Evolutionary conservation across 2,797 vertebrate species (phyloP).

Genomic region (Malacoraja senta): DNA sequence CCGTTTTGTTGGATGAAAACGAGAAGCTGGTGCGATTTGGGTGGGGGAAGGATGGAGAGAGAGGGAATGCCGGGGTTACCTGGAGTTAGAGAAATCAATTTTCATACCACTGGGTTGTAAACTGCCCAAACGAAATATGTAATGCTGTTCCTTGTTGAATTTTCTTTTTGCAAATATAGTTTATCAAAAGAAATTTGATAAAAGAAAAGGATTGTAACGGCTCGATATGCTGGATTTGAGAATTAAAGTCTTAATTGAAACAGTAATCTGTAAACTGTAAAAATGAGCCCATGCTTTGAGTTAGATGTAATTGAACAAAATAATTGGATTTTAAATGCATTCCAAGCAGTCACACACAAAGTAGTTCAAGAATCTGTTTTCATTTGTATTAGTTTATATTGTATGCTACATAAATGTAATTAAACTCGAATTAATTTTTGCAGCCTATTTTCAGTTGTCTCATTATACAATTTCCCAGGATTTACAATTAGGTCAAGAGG

Average conservation of each 20-base stretch:
- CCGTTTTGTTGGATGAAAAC: too few species aligned
- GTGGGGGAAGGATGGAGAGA: too few species aligned
- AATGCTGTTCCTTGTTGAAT: background rate
- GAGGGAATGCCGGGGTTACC: background rate
- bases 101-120: too few species aligned
- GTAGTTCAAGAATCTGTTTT: background rate
- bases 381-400: background rate
- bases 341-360: background rate
- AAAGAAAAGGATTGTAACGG: background rate
- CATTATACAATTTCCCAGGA: background rate
- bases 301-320: background rate
- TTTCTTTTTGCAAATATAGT: background rate
- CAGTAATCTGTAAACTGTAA: background rate
- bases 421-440: background rate
- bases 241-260: background rate
- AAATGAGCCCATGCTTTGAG: background rate
- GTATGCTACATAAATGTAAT: background rate
- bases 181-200: too few species aligned
- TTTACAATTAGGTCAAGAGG: background rate
- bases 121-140: too few species aligned
- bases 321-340: background rate
- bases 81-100: too few species aligned
- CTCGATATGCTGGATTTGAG: background rate
- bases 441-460: background rate
- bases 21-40: too few species aligned